These are phyloP conservation scores for Dyspetes luteomarginatus DNA, from an alignment of 2,888 invertebrate genomes.

Conservation along the genomic window DNA sequence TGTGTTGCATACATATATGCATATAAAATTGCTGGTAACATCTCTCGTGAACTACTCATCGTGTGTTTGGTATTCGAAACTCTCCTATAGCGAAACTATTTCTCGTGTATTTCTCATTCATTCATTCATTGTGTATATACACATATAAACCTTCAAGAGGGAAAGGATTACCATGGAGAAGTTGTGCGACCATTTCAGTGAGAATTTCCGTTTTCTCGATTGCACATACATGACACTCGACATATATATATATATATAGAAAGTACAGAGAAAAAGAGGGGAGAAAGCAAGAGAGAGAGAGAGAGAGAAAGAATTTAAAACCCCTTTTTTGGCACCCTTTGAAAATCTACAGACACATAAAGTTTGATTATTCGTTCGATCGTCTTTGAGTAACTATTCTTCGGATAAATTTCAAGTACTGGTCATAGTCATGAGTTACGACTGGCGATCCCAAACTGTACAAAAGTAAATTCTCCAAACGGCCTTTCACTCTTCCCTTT, in stretches of 20 bases:
- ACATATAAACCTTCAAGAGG: conserved; percentile 17
- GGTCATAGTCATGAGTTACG: conserved; percentile 12
- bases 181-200: conserved; percentile 3
- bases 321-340: not conserved
- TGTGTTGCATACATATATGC: not conserved
- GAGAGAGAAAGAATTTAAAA: not conserved
- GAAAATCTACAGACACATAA: not conserved
- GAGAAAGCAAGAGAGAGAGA: not conserved
- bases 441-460: not conserved
- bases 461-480: not conserved
- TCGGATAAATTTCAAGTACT: conserved; percentile 7
- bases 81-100: conserved; percentile 5
- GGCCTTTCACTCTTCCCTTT: no score
- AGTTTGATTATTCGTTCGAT: not conserved
- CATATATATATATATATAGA: not conserved
- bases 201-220: not conserved
- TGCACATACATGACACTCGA: not conserved
- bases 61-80: conserved; percentile 20
- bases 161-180: conserved; percentile 50
- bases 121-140: conserved; percentile 27
- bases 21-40: conserved; percentile 14
- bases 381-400: not conserved
- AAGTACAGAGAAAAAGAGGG: not conserved
- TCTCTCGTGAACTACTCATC: not conserved
- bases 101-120: conserved; percentile 29